These are phyloP conservation scores for Vanessa cardui DNA, from an alignment of 2,888 invertebrate species.

Conservation along the genomic window DNA sequence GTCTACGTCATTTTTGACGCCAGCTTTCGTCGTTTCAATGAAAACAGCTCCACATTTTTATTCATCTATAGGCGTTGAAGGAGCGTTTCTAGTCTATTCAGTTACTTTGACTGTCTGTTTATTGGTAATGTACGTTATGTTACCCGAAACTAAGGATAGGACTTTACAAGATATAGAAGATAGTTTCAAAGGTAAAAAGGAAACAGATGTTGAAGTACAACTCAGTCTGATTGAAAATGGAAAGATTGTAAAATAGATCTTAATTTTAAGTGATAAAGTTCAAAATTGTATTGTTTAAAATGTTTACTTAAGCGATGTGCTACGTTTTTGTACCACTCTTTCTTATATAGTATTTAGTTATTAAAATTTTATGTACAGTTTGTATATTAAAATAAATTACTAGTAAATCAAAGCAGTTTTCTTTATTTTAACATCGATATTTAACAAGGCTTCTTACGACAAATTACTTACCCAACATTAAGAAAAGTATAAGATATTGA, in stretches of 20 bases:
- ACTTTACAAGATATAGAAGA: conserved; percentile 76
- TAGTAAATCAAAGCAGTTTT: neutral
- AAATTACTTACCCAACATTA: no score
- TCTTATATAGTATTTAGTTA: conserved; percentile 1
- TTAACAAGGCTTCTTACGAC: no score
- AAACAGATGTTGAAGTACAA: conserved; percentile 64
- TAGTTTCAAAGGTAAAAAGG: conserved; percentile 69
- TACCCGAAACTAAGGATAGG: conserved; percentile 76
- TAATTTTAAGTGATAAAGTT: neutral
- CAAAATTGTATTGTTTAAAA: conserved; percentile 1
- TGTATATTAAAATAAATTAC: conserved; percentile 5
- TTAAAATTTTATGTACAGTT: neutral
- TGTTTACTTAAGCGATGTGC: conserved; percentile 18
- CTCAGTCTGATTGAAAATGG: conserved; percentile 57
- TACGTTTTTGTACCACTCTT: conserved; percentile 34
- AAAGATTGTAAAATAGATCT: conserved; percentile 13
- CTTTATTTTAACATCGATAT: neutral
- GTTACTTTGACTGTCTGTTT: conserved; percentile 65
- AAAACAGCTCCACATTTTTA: conserved; percentile 77
- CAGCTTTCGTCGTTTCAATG: conserved; percentile 74
- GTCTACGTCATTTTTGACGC: conserved; percentile 74
- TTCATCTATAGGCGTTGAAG: conserved; percentile 72
- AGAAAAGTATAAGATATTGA: no score
- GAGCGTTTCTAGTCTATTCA: conserved; percentile 74
- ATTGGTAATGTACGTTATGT: conserved; percentile 61